These are phyloP conservation scores for Ormyrus rosae DNA, from an alignment of 2,888 invertebrate genomes.

Conservation along the genomic window DNA sequence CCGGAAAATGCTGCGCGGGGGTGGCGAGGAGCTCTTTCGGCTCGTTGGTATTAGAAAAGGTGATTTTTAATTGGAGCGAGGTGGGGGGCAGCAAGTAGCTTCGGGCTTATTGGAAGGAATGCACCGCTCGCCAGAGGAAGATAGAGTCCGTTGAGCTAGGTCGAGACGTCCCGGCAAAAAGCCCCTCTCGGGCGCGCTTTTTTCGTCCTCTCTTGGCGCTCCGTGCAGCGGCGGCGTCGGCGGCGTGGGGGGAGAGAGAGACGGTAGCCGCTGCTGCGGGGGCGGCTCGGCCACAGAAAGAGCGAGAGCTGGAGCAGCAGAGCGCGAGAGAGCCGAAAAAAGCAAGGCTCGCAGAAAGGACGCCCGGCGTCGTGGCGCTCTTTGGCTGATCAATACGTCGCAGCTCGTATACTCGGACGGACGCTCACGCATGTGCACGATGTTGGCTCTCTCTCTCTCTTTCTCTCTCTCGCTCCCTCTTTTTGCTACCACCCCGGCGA, in stretches of 20 bases:
- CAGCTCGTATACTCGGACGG: constrained; percentile 66
- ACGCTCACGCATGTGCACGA: constrained; percentile 75
- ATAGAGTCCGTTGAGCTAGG: constrained; percentile 70
- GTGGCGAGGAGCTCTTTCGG: neutral
- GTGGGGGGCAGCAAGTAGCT: too few species aligned
- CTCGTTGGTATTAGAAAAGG: too few species aligned
- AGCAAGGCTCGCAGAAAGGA: constrained; percentile 75
- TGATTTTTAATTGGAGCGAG: too few species aligned
- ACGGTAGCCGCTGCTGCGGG: neutral
- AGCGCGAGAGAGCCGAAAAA: constrained; percentile 67
- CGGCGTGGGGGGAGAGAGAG: neutral
- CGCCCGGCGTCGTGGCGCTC: constrained; percentile 75
- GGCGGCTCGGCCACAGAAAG: neutral
- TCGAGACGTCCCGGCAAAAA: constrained; percentile 64
- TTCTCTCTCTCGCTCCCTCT: constrained; percentile 59
- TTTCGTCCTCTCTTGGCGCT: constrained; percentile 49
- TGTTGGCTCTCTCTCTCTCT: constrained; percentile 63
- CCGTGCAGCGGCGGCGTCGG: neutral
- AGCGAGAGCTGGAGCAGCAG: constrained; percentile 15
- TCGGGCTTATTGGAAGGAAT: neutral
- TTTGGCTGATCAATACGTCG: constrained; percentile 76
- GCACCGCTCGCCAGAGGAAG: neutral
- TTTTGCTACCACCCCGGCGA: constrained; percentile 43
- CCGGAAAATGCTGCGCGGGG: neutral
- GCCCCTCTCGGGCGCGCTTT: constrained; percentile 48